A percentile compares a stretch with the other conserved stretches of the same genome.
These are phyloP conservation scores for Bedellia somnulentella DNA, from an alignment of 2,888 invertebrate genomes.

Conservation along the genomic window DNA sequence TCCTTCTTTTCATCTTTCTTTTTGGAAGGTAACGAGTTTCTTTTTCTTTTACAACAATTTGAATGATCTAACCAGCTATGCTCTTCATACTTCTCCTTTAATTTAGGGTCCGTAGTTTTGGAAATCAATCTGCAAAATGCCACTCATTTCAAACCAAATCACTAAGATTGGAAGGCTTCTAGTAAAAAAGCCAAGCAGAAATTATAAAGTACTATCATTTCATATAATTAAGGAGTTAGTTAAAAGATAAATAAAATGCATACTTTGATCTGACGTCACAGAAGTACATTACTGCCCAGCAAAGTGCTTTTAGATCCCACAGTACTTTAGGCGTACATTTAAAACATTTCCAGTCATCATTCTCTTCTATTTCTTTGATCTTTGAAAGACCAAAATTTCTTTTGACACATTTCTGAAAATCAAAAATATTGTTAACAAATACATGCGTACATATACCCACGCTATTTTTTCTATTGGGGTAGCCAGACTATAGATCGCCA, in stretches of 20 bases:
- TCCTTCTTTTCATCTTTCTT: slow-evolving; percentile 10
- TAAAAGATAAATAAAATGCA: too few relatives aligned
- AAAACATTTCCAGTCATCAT: slow-evolving; percentile 82
- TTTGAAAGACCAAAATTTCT: slow-evolving; percentile 69
- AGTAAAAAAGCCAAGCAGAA: too few relatives aligned
- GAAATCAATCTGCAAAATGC: slow-evolving; percentile 33
- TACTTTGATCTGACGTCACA: slow-evolving; percentile 64
- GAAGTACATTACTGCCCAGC: slow-evolving; percentile 72
- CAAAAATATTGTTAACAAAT: background rate
- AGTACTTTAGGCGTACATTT: slow-evolving; percentile 70
- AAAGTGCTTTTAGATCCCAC: slow-evolving; percentile 67
- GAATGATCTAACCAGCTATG: slow-evolving; percentile 31
- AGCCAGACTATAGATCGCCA: too few relatives aligned
- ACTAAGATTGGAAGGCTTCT: too few relatives aligned
- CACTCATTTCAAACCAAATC: too few relatives aligned
- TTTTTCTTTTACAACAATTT: slow-evolving; percentile 38
- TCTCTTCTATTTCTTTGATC: slow-evolving; percentile 71
- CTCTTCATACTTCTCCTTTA: slow-evolving; percentile 33
- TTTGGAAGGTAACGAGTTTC: slow-evolving; percentile 1
- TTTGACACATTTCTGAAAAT: slow-evolving; percentile 70
- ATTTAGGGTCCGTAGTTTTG: slow-evolving; percentile 32
- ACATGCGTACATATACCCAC: too few relatives aligned
- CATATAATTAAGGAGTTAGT: too few relatives aligned
- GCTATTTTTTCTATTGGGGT: too few relatives aligned
- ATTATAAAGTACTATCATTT: too few relatives aligned